A percentile compares a stretch with the other conserved stretches of the same genome.
Conservation (phyloP, 2,797 vertebrate genomes). For the Microchirus variegatus region DNA sequence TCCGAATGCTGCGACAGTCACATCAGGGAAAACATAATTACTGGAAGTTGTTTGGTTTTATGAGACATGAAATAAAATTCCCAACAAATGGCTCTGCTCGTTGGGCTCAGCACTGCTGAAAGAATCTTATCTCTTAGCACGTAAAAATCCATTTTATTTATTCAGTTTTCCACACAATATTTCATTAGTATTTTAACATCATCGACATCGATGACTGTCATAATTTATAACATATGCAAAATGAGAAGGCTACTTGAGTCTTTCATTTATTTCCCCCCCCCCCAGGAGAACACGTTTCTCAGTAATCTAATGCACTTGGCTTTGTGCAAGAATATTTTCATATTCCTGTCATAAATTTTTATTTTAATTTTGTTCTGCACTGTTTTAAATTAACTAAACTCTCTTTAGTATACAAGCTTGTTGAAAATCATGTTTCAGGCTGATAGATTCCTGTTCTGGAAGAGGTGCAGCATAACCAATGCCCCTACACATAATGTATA, state of each 20-base stretch:
- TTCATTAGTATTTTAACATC: constrained; percentile 24
- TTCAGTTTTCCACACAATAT: constrained; percentile 28
- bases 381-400: background rate
- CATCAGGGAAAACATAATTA: constrained; percentile 59
- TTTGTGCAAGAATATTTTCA: background rate
- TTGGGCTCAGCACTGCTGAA: constrained; percentile 22
- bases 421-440: background rate
- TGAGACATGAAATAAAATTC: constrained; percentile 69
- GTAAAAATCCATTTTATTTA: constrained; percentile 35
- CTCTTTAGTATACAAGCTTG: background rate
- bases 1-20: constrained; percentile 52
- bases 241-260: background rate
- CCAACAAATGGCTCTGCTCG: constrained; percentile 48
- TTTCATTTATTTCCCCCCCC: background rate
- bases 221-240: constrained; percentile 2
- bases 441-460: too few species aligned
- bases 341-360: background rate
- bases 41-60: constrained; percentile 68
- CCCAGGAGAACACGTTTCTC: too few species aligned
- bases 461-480: background rate
- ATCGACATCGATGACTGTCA: constrained; percentile 18
- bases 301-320: too few species aligned
- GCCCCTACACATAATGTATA: too few species aligned
- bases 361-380: too few species aligned
- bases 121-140: constrained; percentile 21